Conservation (phyloP, 2,888 invertebrate species). For the Lamellibrachia satsuma region DNA sequence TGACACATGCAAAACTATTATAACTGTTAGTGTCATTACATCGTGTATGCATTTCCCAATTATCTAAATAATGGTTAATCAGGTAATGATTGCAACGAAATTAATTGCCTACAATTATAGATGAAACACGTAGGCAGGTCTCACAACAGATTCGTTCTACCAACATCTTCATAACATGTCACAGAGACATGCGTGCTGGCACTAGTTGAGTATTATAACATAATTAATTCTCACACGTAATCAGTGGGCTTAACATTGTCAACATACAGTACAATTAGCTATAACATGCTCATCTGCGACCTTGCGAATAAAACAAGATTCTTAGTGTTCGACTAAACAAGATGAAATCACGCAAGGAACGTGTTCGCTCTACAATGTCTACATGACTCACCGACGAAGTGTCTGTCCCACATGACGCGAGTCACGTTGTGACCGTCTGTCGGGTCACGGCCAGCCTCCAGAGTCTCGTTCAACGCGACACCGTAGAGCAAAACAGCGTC, state of each 20-base stretch:
- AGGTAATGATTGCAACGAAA: neutral
- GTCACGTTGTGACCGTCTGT: slow-evolving; percentile 46
- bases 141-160: neutral
- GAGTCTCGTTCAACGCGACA: slow-evolving; percentile 49
- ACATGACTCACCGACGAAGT: slow-evolving; percentile 46
- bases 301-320: too few relatives aligned
- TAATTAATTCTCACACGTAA: neutral
- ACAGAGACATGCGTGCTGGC: neutral
- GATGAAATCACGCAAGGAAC: neutral
- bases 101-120: neutral
- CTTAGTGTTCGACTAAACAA: too few relatives aligned
- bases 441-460: slow-evolving; percentile 40
- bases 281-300: too few relatives aligned
- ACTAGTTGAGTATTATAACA: neutral
- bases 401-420: slow-evolving; percentile 49
- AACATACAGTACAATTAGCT: too few relatives aligned
- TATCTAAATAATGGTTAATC: neutral
- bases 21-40: neutral
- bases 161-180: neutral
- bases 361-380: neutral
- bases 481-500: slow-evolving; percentile 53
- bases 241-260: too few relatives aligned
- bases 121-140: neutral
- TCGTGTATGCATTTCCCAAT: neutral
- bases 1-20: neutral